Percentiles rank a stretch among this genome's conserved stretches.
Conservation (phyloP, 1,140 invertebrate species). For the roundworm (Caenorhabditis elegans) region DNA sequence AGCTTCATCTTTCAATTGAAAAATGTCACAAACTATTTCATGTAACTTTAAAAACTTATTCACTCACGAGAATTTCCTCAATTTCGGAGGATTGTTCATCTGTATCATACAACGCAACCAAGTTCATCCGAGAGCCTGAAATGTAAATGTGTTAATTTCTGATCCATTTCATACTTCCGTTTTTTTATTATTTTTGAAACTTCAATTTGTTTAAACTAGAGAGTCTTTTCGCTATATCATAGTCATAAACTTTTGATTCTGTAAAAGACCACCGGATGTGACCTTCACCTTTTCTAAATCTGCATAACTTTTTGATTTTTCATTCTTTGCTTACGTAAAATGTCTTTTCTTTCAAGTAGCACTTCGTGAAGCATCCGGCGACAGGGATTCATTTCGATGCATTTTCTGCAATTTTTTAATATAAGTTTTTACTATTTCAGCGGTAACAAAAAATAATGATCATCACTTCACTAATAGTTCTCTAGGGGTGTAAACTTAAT, state of each 20-base stretch:
- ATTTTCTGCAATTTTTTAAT: background rate
- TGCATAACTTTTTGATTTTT: background rate
- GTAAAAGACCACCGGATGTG: background rate
- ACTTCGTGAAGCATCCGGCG: background rate
- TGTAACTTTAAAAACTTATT: background rate
- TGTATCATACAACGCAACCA: background rate
- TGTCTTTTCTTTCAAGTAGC: slow-evolving; percentile 35
- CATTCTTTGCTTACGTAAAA: slow-evolving; percentile 26
- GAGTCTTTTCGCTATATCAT: background rate
- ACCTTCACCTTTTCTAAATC: background rate
- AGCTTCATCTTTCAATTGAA: no score
- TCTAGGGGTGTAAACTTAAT: background rate
- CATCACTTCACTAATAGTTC: no score
- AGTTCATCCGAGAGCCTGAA: background rate
- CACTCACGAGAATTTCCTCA: slow-evolving; percentile 4
- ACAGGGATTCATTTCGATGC: slow-evolving; percentile 14
- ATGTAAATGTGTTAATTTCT: background rate
- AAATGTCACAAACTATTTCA: no score
- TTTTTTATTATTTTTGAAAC: no score
- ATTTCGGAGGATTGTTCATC: slow-evolving; percentile 5
- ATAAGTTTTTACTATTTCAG: no score
- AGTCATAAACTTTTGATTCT: background rate
- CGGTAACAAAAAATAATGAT: no score
- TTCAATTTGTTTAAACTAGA: background rate
- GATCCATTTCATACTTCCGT: background rate